A percentile compares a stretch with the other conserved stretches of the same genome.
Conservation (phyloP, 2,113 vertebrate species). For the Saccopteryx bilineata region DNA sequence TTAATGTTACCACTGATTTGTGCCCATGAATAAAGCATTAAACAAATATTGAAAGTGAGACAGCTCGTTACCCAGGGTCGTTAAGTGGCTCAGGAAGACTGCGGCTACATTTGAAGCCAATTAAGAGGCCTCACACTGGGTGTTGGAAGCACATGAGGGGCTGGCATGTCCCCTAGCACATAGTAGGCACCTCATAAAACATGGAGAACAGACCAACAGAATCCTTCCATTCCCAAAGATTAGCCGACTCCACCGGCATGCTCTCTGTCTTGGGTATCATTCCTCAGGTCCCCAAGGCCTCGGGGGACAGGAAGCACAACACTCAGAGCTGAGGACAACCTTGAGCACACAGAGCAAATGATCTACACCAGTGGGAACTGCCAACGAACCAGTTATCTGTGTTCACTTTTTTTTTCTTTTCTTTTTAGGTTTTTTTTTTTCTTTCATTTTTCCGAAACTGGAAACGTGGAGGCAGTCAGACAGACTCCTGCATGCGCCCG, state of each 20-base stretch:
- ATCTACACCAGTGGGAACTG: neutral
- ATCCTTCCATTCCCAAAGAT: neutral
- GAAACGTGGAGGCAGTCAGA: too few species aligned
- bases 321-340: neutral
- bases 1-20: neutral
- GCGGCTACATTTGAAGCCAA: conserved; percentile 13
- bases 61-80: conserved; percentile 6
- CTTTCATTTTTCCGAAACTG: too few species aligned
- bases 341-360: neutral
- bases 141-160: neutral
- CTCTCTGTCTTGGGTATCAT: neutral
- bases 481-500: too few species aligned
- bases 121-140: conserved; percentile 30
- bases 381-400: fast-evolving
- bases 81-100: neutral
- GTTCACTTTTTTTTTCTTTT: neutral
- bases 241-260: neutral
- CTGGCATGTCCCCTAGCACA: neutral
- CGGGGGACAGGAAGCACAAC: neutral
- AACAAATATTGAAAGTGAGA: neutral
- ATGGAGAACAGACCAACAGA: neutral
- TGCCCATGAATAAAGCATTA: conserved; percentile 26
- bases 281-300: neutral
- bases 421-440: too few species aligned
- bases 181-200: conserved; percentile 60